These are phyloP conservation scores for Cyrtodaria siliqua DNA, from an alignment of 2,888 invertebrate species.

Conservation along the genomic window DNA sequence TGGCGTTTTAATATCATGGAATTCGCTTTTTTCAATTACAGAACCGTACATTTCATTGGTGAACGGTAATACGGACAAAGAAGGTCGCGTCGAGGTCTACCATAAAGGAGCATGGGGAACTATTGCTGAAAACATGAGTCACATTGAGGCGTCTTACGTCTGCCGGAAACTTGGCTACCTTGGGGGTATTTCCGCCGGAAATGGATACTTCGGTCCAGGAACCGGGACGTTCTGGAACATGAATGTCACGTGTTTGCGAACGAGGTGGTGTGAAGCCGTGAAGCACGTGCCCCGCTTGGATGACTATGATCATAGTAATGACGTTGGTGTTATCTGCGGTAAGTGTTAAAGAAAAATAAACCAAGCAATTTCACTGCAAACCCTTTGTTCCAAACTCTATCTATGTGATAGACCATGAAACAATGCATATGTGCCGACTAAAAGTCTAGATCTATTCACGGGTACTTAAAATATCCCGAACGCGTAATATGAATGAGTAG, in stretches of 20 bases:
- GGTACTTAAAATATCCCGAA: too few relatives aligned
- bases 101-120: slow-evolving; percentile 80
- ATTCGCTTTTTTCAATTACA: slow-evolving; percentile 61
- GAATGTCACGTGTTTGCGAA: slow-evolving; percentile 75
- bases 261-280: slow-evolving; percentile 67
- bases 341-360: too few relatives aligned
- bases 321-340: slow-evolving; percentile 79
- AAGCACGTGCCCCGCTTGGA: slow-evolving; percentile 33
- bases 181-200: slow-evolving; percentile 76
- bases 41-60: slow-evolving; percentile 78
- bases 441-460: too few relatives aligned
- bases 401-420: too few relatives aligned
- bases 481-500: too few relatives aligned
- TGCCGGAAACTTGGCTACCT: slow-evolving; percentile 77
- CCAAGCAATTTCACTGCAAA: too few relatives aligned
- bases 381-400: too few relatives aligned
- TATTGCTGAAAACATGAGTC: slow-evolving; percentile 72
- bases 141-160: slow-evolving; percentile 77
- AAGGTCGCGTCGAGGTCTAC: slow-evolving; percentile 80
- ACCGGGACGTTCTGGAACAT: slow-evolving; percentile 72
- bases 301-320: slow-evolving; percentile 66
- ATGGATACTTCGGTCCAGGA: slow-evolving; percentile 75
- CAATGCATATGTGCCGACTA: too few relatives aligned
- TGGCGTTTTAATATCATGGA: too few relatives aligned
- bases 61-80: slow-evolving; percentile 72